A percentile compares a stretch with the other conserved stretches of the same genome.
phyloP scores from a whole-genome alignment of 2,797 vertebrate species.

The Xenopus petersii region DNA sequence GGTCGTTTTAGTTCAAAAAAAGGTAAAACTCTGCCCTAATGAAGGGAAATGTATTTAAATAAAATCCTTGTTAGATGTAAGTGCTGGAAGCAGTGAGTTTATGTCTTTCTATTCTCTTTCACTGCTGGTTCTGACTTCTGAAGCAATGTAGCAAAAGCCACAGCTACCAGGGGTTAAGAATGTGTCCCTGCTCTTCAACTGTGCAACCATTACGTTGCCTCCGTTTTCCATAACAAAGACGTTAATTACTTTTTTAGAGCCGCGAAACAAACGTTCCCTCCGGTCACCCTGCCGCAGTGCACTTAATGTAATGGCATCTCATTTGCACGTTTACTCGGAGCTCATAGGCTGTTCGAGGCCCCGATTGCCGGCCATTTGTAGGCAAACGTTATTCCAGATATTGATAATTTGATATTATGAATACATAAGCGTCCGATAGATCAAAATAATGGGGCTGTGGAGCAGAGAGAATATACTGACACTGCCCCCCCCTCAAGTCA shows the following conservation, averaged over 20 bases:
- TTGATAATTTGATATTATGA: slow-evolving; percentile 49
- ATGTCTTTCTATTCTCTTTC: too few species aligned
- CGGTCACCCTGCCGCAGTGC: slow-evolving; percentile 34
- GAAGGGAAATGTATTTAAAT: too few species aligned
- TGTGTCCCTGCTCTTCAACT: too few species aligned
- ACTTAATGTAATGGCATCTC: slow-evolving; percentile 42
- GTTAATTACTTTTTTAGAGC: slow-evolving; percentile 33
- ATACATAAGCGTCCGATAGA: slow-evolving; percentile 42
- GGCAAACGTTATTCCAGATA: slow-evolving; percentile 42
- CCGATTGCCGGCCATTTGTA: slow-evolving; percentile 24
- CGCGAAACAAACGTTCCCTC: slow-evolving; percentile 8
- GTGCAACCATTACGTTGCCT: too few species aligned
- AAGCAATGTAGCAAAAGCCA: too few species aligned
- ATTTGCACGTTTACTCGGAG: slow-evolving; percentile 35
- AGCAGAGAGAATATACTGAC: slow-evolving; percentile 39
- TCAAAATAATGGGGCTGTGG: slow-evolving; percentile 42
- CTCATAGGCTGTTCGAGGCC: slow-evolving; percentile 15
- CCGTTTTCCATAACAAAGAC: slow-evolving; percentile 25
- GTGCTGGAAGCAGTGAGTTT: too few species aligned
- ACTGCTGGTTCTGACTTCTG: too few species aligned
- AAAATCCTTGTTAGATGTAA: too few species aligned
- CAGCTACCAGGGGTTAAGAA: too few species aligned
- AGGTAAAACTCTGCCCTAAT: too few species aligned
- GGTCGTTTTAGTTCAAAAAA: too few species aligned
- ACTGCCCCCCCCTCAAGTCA: slow-evolving; percentile 30